Base-by-base conservation (phyloP, 2,888 invertebrate genomes). In the Andrena camellia region DNA sequence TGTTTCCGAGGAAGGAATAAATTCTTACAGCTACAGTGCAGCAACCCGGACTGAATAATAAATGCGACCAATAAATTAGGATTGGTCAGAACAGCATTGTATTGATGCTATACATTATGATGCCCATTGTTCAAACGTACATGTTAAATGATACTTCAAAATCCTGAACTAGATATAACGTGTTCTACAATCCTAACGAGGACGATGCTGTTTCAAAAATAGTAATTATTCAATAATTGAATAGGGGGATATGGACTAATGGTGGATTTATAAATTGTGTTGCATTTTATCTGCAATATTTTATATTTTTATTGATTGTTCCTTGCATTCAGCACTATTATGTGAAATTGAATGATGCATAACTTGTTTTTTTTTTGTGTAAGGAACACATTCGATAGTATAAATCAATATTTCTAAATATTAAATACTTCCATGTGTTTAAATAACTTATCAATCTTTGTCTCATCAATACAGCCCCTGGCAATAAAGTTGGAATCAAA, bases 31-130 rank as follows among this genome's bases (percentile, higher is more conserved):
- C 70, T 71, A 72, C 67, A 68, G 72, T 69, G 86, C 83, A 88
- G 90, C 88, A 88, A 90, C 78, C 75, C 93, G 96, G 95, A 93
- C 96, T 95, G 88, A 97, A 96, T 2, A 96, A 96, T 92, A 96
- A 93, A 10, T 96, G 95, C 2, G 96, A 96, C 10, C 96, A 95
- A 91, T 97, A 97, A 52, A 96, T 96, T 8, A 96, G 96, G 59
- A 96, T 95, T 0, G 96, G 96, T 57, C 96, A 91, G 80, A 95
- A 93, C 91, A 96, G 94, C 57, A 96, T 92, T 83, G 95, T 94
- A 77, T 95, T 95, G 64, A 96, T 90, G 2, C 95, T 95, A 89
- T 95, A 96, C 23, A 31, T 89, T 6, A 95, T 94, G 0, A 96
- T 96, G 3, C 95, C 95, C 76, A 96, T 95, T 0, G 95, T 94